Evolutionary conservation across 1,140 invertebrate genomes (phyloP).

Genomic region (Gonioctena quinquepunctata): DNA sequence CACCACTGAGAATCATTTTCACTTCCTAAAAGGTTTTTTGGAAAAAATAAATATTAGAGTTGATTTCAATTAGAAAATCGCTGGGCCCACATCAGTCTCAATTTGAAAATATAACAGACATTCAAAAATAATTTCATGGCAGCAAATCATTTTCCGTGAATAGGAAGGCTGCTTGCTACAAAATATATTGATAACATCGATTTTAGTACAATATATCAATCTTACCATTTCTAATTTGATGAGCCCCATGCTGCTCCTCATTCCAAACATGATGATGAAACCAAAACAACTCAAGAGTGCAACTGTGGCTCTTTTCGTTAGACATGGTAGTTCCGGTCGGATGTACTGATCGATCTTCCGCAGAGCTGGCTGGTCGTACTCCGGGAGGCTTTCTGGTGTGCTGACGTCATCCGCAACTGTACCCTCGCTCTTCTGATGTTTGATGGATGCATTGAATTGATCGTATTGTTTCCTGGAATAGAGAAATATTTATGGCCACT

Average conservation of each 20-base stretch:
- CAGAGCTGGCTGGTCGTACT: conserved; percentile 76
- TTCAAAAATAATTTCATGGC: too few relatives aligned
- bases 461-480: conserved; percentile 59
- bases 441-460: conserved; percentile 62
- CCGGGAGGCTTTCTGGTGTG: conserved; percentile 69
- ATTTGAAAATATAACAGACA: too few relatives aligned
- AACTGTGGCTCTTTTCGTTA: conserved; percentile 86
- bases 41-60: too few relatives aligned
- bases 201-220: too few relatives aligned
- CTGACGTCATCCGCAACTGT: conserved; percentile 60
- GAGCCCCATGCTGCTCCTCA: conserved; percentile 96
- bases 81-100: too few relatives aligned
- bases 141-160: too few relatives aligned
- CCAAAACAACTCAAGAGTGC: conserved; percentile 84
- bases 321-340: conserved; percentile 83
- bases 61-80: too few relatives aligned
- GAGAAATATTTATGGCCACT: background rate
- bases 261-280: conserved; percentile 92
- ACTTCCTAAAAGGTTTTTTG: too few relatives aligned
- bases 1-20: too few relatives aligned
- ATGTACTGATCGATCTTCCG: conserved; percentile 87
- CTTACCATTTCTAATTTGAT: conserved; percentile 73
- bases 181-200: too few relatives aligned
- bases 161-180: too few relatives aligned
- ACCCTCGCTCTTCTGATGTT: conserved; percentile 57